phyloP scores from a whole-genome alignment of 2,797 vertebrate genomes.

The Manis pentadactyla region DNA sequence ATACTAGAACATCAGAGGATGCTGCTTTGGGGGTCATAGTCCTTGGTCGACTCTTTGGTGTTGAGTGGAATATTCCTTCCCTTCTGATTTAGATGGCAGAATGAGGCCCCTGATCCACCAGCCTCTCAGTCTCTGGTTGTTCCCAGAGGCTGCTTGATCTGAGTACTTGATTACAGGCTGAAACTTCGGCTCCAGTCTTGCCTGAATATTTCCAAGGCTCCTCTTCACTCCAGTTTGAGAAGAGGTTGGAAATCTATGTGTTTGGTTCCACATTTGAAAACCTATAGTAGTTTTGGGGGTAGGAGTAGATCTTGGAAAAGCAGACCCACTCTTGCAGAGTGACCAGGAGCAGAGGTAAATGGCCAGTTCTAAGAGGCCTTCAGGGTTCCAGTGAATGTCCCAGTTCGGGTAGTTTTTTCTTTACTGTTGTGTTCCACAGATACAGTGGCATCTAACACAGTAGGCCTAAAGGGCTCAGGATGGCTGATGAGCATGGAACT shows the following conservation, averaged over 20 bases:
- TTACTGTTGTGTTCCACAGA: not conserved
- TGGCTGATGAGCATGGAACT: not conserved
- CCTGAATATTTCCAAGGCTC: not conserved
- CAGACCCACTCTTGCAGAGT: not conserved
- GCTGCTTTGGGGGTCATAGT: not conserved
- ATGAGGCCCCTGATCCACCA: not conserved
- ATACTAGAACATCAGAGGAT: not conserved
- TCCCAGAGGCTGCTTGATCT: not conserved
- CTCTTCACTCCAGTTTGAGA: not conserved
- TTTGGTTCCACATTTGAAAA: conserved; percentile 38
- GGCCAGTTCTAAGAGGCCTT: not conserved
- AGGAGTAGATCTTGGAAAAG: not conserved
- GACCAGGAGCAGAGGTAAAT: not conserved
- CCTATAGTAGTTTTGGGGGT: not conserved
- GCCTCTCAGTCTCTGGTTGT: not conserved
- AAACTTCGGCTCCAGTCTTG: not conserved
- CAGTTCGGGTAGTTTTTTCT: not conserved
- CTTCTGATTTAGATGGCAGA: not conserved
- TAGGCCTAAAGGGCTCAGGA: not conserved
- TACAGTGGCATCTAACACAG: conserved; percentile 3
- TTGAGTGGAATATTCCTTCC: not conserved
- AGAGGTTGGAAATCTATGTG: not conserved
- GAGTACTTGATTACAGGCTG: not conserved
- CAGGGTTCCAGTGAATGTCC: not conserved
- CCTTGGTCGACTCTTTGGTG: not conserved